Base-by-base conservation (phyloP, 2,888 invertebrate species). In the Parnassius apollo region DNA sequence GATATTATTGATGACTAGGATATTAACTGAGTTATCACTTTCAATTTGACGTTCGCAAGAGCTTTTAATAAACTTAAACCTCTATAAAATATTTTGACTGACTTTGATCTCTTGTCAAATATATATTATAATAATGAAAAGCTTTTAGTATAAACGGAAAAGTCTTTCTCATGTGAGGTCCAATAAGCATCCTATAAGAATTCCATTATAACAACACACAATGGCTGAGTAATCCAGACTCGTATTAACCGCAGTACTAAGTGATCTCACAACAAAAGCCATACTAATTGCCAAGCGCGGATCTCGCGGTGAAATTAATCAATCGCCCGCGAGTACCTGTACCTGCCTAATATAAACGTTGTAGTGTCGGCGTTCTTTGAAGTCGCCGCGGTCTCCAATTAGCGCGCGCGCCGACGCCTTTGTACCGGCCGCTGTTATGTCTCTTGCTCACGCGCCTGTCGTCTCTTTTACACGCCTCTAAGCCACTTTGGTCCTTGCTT, bases 321-420 rank as follows among this genome's bases (percentile, higher is more conserved):
- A 89, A 86, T 83, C 81, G 75, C 68, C 76, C 78, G 69, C 69
- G 73, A 73, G 80, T 85, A 84, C 85, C 84, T 84, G 80, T 85
- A 84, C 85, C 84, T 84, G 83, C 83, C 84, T 87, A 89, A 89
- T 90, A 89, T 90, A 90, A 89, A 90, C 88, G 91, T 90, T 83
- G 88, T 73, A 75, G 73, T 70, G 79, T 77, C 86, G 85, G 88
- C 81, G 76, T 68, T 75, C 86, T 91, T 91, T 91, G 91, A 89
- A 82, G 82, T 83, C 76, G 78, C 80, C 79, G 83, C 82, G 78
- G 81, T 83, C 89, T 89, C 91, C 91, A 91, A 91, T 91, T 91
- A 91, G 88, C 88, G 85, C 65, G 60, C 69, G 73, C 76, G 83
- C 91, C 91, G 91, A 82, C 84, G 90, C 91, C 91, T 91, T 91